Conservation (phyloP, 2,797 vertebrate genomes). For the Bufotes viridis region DNA sequence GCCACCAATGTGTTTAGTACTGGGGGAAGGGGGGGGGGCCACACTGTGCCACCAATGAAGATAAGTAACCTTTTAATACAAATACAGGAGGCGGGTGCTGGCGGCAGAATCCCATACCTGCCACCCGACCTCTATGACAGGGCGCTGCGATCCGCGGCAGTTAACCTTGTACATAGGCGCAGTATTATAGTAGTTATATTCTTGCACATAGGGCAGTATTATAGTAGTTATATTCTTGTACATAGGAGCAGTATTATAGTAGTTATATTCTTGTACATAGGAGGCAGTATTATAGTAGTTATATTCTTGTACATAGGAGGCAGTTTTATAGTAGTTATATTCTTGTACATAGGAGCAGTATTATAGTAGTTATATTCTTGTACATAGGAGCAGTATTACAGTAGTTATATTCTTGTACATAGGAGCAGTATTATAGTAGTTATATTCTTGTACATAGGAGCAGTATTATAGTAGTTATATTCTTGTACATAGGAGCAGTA, state of each 20-base stretch:
- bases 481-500: slow-evolving; percentile 7
- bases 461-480: background rate
- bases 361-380: slow-evolving; percentile 4
- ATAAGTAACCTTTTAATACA: no score
- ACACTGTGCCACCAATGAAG: no score
- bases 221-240: background rate
- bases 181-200: slow-evolving; percentile 3
- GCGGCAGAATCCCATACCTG: no score
- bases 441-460: background rate
- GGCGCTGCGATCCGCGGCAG: no score
- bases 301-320: background rate
- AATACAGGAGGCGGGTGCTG: no score
- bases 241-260: slow-evolving; percentile 5
- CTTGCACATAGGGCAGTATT: background rate
- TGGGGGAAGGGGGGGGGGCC: no score
- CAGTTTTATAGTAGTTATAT: slow-evolving; percentile 23
- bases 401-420: slow-evolving; percentile 7
- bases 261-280: slow-evolving; percentile 9
- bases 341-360: background rate
- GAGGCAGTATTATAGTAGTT: background rate
- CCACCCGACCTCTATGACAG: no score
- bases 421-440: slow-evolving; percentile 11
- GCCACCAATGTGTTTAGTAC: no score
- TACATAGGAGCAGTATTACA: slow-evolving; percentile 2
- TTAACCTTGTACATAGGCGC: background rate